Percentiles rank a stretch among this genome's conserved stretches.
Conservation (phyloP, 1,140 invertebrate genomes). For the Nasonia longicornis region DNA sequence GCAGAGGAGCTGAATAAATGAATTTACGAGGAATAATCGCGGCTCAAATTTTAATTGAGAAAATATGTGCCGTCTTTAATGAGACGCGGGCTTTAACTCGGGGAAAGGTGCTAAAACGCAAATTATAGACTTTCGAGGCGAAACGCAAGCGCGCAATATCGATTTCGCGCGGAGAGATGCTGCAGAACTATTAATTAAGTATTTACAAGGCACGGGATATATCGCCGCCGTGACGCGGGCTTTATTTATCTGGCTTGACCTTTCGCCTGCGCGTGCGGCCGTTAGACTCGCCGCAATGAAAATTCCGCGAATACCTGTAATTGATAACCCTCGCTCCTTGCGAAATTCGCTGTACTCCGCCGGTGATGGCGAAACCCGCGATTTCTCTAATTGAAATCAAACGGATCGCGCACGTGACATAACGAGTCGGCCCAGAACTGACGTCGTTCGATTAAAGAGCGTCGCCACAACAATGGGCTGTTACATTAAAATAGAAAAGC, state of each 20-base stretch:
- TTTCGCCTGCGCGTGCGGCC: background rate
- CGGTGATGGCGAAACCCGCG: background rate
- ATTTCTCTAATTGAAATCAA: conserved; percentile 21
- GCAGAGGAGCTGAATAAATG: conserved; percentile 28
- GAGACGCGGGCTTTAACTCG: background rate
- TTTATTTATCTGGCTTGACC: conserved; percentile 8
- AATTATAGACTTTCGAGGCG: conserved; percentile 31
- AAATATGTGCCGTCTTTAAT: conserved; percentile 35
- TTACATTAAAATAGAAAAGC: conserved; percentile 42
- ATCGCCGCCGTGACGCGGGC: background rate
- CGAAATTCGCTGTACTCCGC: background rate
- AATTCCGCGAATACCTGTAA: background rate
- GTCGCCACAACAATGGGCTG: conserved; percentile 3
- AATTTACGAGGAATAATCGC: conserved; percentile 34
- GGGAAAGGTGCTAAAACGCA: conserved; percentile 35
- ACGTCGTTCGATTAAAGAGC: background rate
- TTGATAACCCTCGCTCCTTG: background rate
- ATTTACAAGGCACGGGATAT: conserved; percentile 8
- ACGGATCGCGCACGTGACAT: background rate
- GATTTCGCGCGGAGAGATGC: conserved; percentile 1
- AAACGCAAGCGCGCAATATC: conserved; percentile 7
- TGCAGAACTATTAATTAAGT: conserved; percentile 35
- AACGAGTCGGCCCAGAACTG: background rate
- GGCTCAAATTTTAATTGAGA: conserved; percentile 37
- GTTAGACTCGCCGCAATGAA: background rate